Evolutionary conservation across 2,113 vertebrate species (phyloP).

Genomic region (Chamaetylas fuelleborni): DNA sequence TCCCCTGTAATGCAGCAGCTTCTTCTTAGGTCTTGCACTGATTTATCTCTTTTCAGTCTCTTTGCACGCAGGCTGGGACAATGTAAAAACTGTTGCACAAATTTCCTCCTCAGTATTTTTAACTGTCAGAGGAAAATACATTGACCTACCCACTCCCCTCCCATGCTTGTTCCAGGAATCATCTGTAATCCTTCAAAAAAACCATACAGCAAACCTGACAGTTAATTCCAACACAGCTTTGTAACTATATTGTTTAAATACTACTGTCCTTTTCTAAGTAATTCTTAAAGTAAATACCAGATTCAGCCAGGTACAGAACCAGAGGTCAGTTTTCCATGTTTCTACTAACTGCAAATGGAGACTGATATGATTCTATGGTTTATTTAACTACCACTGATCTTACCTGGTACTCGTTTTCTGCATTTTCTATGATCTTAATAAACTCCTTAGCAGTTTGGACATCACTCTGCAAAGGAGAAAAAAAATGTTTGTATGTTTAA

Average conservation of each 20-base stretch:
- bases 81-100: neutral
- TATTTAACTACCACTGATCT: neutral
- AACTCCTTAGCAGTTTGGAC: slow-evolving; percentile 92
- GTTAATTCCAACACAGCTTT: neutral
- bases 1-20: rapidly evolving
- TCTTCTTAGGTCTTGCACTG: neutral
- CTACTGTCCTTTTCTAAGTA: neutral
- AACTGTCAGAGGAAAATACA: neutral
- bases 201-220: neutral
- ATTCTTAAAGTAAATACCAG: neutral
- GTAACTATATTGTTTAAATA: neutral
- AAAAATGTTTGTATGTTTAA: neutral
- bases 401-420: slow-evolving; percentile 97
- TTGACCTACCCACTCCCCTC: neutral
- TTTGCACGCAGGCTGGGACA: neutral
- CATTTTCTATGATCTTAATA: slow-evolving; percentile 92
- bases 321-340: neutral
- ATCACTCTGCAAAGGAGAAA: slow-evolving; percentile 78
- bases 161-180: neutral
- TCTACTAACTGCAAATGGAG: neutral
- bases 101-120: neutral
- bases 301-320: neutral
- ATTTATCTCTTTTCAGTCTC: rapidly evolving
- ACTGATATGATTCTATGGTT: neutral
- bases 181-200: neutral